phyloP scores from a whole-genome alignment of 1,140 invertebrate species.

The Delia radicum region DNA sequence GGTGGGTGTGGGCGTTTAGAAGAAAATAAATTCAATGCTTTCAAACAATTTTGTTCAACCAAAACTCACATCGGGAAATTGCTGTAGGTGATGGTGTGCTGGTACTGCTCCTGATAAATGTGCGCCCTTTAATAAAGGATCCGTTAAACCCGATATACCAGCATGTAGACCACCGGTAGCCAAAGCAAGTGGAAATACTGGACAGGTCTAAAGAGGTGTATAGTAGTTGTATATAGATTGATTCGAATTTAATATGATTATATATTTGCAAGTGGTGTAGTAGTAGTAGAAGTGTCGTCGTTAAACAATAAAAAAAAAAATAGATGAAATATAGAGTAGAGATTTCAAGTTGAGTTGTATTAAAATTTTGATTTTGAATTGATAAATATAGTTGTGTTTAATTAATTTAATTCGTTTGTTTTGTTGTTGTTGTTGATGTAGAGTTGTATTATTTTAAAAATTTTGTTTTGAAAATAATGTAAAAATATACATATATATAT shows the following conservation, averaged over 20 bases:
- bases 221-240: conserved; percentile 21
- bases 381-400: neutral
- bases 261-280: conserved; percentile 14
- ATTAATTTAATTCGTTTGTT: neutral
- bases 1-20: no score
- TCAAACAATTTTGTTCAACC: conserved; percentile 30
- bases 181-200: conserved; percentile 56
- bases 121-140: conserved; percentile 75
- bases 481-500: no score
- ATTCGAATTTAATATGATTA: no score
- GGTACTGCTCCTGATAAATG: conserved; percentile 76
- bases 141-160: conserved; percentile 67
- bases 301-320: neutral
- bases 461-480: neutral
- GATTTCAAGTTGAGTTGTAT: neutral
- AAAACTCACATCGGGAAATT: conserved; percentile 57
- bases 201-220: conserved; percentile 46
- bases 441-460: neutral
- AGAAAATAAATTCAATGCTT: conserved; percentile 12
- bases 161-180: conserved; percentile 56
- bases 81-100: conserved; percentile 71
- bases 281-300: neutral
- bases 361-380: neutral
- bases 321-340: neutral
- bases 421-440: conserved; percentile 3